phyloP scores from a whole-genome alignment of 1,140 invertebrate species.

The Aphelenchoides fujianensis region DNA sequence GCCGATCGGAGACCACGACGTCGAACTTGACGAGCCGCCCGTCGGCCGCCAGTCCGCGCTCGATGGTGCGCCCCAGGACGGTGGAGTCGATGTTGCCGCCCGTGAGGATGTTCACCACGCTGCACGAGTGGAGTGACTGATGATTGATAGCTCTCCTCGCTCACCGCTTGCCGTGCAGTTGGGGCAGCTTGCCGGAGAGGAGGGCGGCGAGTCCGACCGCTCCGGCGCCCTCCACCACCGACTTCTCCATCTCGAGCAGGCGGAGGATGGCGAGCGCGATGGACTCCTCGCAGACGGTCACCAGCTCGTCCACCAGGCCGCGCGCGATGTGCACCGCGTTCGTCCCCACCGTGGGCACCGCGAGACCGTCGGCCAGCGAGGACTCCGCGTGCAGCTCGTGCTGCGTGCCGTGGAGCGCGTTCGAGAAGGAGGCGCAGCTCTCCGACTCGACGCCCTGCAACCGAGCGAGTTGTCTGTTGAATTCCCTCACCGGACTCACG shows the following conservation, averaged over 20 bases:
- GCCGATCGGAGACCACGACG: constrained; percentile 79
- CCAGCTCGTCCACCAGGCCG: constrained; percentile 77
- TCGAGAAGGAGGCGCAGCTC: constrained; percentile 77
- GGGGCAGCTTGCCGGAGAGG: constrained; percentile 76
- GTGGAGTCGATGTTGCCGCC: constrained; percentile 92
- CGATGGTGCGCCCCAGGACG: constrained; percentile 79
- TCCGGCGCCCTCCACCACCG: constrained; percentile 86
- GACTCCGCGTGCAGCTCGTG: constrained; percentile 68
- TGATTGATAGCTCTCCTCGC: background rate
- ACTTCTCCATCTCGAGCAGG: constrained; percentile 77
- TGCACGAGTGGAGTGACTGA: constrained; percentile 60
- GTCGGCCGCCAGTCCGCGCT: constrained; percentile 81
- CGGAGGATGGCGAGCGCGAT: constrained; percentile 83
- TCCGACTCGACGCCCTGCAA: constrained; percentile 84
- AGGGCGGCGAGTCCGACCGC: constrained; percentile 82
- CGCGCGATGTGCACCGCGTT: constrained; percentile 79
- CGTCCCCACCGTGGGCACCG: constrained; percentile 81
- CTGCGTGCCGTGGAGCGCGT: constrained; percentile 69
- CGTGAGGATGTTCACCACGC: constrained; percentile 77
- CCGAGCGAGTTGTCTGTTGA: background rate
- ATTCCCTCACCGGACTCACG: constrained; percentile 61
- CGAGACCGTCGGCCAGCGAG: constrained; percentile 82
- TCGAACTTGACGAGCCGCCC: constrained; percentile 80
- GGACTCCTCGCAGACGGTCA: constrained; percentile 68
- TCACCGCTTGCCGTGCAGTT: constrained; percentile 83